phyloP scores from a whole-genome alignment of 2,888 invertebrate species.

The Diarsia mendica region DNA sequence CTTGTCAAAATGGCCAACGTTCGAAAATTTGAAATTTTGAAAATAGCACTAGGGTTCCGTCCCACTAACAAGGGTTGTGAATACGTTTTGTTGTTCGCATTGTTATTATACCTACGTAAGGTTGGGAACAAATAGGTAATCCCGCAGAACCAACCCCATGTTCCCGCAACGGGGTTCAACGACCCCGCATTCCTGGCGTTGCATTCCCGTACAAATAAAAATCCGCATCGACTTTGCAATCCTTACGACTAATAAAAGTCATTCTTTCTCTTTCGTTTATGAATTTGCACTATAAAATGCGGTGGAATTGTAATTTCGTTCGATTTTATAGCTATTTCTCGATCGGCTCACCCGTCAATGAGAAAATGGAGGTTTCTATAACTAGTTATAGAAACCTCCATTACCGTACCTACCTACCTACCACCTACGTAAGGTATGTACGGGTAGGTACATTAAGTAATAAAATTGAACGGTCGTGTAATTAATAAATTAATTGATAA shows the following conservation, averaged over 20 bases:
- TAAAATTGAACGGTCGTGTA: constrained; percentile 17
- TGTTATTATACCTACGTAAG: constrained; percentile 67
- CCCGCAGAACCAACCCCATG: constrained; percentile 73
- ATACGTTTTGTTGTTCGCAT: constrained; percentile 66
- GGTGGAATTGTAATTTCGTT: constrained; percentile 66
- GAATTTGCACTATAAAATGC: constrained; percentile 61
- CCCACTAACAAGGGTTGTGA: constrained; percentile 61
- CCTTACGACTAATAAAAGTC: constrained; percentile 66
- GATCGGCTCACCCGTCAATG: constrained; percentile 40
- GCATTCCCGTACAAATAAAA: constrained; percentile 78
- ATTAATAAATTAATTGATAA: constrained; percentile 36
- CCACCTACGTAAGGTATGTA: background rate
- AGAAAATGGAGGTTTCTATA: constrained; percentile 33
- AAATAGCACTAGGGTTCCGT: constrained; percentile 50
- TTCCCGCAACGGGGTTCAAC: constrained; percentile 77
- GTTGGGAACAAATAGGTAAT: constrained; percentile 74
- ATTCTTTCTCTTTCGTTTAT: constrained; percentile 66
- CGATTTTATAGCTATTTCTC: constrained; percentile 62
- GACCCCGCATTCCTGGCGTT: constrained; percentile 79
- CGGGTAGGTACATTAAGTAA: constrained; percentile 5
- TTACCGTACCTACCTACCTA: no score
- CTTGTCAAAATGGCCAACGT: constrained; percentile 41
- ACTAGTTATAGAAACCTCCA: no score
- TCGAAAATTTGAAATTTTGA: constrained; percentile 34
- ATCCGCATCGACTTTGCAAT: constrained; percentile 66